These are phyloP conservation scores for Augochlora pura DNA, from an alignment of 1,140 invertebrate genomes.

Conservation along the genomic window DNA sequence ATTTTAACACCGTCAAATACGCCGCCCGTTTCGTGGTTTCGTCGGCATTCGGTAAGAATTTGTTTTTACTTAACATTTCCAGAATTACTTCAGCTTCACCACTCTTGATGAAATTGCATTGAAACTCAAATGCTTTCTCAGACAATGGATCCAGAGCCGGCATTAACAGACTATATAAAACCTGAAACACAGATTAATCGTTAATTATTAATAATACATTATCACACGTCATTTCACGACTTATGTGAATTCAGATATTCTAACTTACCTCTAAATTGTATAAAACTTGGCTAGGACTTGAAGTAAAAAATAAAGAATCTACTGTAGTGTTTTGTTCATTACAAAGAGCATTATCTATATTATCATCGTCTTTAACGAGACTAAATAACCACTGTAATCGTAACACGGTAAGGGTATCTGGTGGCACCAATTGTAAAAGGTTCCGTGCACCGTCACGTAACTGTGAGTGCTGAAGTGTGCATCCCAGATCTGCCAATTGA, in stretches of 20 bases:
- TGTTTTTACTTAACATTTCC: constrained; percentile 93
- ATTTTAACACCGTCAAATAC: constrained; percentile 92
- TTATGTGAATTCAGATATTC: not conserved
- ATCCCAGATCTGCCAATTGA: constrained; percentile 94
- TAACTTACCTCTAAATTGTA: constrained; percentile 85
- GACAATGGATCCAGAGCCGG: constrained; percentile 91
- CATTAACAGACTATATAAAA: constrained; percentile 95
- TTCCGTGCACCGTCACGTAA: constrained; percentile 92
- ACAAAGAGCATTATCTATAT: constrained; percentile 68
- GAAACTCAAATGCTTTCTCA: constrained; percentile 92
- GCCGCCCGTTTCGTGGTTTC: constrained; percentile 91
- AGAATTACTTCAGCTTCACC: constrained; percentile 90
- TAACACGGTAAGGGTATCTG: constrained; percentile 88
- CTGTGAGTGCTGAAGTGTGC: constrained; percentile 88
- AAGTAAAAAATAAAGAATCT: constrained; percentile 87
- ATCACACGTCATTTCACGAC: too few species aligned
- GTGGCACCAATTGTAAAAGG: constrained; percentile 93
- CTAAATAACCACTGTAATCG: constrained; percentile 83
- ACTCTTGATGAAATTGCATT: constrained; percentile 93
- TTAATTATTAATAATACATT: too few species aligned
- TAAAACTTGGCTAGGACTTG: constrained; percentile 88
- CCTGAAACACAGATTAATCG: constrained; percentile 80
- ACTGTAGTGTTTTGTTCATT: constrained; percentile 82
- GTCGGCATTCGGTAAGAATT: constrained; percentile 91
- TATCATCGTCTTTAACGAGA: constrained; percentile 71